A percentile compares a stretch with the other conserved stretches of the same genome.
Evolutionary conservation across 1,140 invertebrate genomes (phyloP).

Genomic region (Papilio helenus): DNA sequence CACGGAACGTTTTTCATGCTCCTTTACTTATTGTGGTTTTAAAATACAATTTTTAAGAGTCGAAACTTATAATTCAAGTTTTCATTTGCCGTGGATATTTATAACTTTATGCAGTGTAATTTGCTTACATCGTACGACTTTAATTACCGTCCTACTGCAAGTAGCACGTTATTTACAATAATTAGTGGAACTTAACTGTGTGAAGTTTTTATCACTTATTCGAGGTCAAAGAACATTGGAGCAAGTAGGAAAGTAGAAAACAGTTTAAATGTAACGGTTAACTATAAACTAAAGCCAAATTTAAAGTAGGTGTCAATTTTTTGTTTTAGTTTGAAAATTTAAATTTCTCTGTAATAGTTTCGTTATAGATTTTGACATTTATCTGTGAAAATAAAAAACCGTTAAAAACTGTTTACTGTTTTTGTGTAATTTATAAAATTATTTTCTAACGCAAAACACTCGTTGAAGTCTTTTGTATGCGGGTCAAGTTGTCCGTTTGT

Average conservation of each 20-base stretch:
- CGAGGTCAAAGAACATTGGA: constrained; percentile 6
- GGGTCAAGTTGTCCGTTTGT: constrained; percentile 46
- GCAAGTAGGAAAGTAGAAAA: background rate
- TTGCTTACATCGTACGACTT: background rate
- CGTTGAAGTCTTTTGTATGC: constrained; percentile 76
- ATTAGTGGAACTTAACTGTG: background rate
- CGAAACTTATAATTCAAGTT: background rate
- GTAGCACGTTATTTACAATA: background rate
- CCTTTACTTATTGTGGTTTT: too few relatives aligned
- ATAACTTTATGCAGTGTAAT: background rate
- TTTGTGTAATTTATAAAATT: background rate
- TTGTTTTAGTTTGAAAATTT: too few relatives aligned
- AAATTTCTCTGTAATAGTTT: too few relatives aligned
- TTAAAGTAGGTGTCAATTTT: too few relatives aligned
- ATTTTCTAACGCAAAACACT: constrained; percentile 33
- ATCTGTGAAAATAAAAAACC: too few relatives aligned
- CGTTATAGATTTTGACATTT: too few relatives aligned
- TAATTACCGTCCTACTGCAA: background rate
- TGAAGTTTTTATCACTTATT: background rate
- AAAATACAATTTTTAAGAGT: background rate
- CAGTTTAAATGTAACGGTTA: background rate
- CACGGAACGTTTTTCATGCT: too few relatives aligned
- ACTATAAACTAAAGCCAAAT: background rate
- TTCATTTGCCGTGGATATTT: background rate
- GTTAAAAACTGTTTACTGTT: background rate